phyloP scores from a whole-genome alignment of 2,797 vertebrate species.

The Xenentodon cancila region DNA sequence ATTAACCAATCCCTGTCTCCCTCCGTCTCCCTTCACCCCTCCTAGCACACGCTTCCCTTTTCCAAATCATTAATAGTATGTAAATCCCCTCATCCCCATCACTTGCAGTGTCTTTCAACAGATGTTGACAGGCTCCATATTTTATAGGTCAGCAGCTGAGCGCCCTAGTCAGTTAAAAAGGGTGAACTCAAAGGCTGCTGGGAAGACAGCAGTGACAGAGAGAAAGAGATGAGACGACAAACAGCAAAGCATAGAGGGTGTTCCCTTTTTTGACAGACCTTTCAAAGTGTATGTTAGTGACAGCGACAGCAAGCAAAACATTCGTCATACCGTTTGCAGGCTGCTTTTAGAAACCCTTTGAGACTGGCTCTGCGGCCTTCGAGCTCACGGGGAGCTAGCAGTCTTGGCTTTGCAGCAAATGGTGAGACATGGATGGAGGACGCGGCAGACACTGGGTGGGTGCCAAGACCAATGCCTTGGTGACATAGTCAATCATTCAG shows the following conservation, averaged over 20 bases:
- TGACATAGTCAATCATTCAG: conserved; percentile 16
- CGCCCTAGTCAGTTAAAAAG: conserved; percentile 51
- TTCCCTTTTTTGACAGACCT: conserved; percentile 38
- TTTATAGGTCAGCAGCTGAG: conserved; percentile 73
- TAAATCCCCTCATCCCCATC: conserved; percentile 70
- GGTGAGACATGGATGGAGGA: background rate
- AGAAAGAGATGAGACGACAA: conserved; percentile 55
- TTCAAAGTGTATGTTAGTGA: conserved; percentile 53
- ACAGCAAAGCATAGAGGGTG: conserved; percentile 41
- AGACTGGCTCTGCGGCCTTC: conserved; percentile 43
- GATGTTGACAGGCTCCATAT: conserved; percentile 70
- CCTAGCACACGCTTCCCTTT: conserved; percentile 32
- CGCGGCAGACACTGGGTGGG: background rate
- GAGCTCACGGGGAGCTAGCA: conserved; percentile 1
- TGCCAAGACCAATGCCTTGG: background rate
- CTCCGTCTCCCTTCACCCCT: background rate
- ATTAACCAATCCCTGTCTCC: conserved; percentile 38
- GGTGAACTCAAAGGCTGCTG: conserved; percentile 59
- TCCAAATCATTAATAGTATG: conserved; percentile 72
- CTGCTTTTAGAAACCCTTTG: conserved; percentile 69
- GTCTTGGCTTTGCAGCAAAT: conserved; percentile 40
- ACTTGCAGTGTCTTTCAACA: conserved; percentile 62
- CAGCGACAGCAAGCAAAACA: conserved; percentile 56
- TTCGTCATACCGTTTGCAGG: conserved; percentile 61
- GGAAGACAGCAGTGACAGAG: conserved; percentile 51